Conservation (phyloP, 1,140 invertebrate species). For the Leptinotarsa lineolata region DNA sequence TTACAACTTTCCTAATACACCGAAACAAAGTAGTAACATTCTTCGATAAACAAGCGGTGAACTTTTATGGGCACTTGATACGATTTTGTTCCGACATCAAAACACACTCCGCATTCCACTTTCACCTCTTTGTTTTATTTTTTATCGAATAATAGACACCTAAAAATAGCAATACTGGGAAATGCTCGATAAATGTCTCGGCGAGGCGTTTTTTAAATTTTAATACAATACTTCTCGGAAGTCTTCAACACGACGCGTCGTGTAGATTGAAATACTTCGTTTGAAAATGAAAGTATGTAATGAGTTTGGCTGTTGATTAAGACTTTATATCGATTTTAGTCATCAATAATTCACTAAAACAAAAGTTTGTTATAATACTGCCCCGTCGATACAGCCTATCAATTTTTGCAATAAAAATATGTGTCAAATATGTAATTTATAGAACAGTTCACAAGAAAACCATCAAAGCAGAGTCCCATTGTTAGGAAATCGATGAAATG, state of each 20-base stretch:
- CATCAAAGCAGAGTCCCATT: too few relatives aligned
- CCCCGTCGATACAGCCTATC: too few relatives aligned
- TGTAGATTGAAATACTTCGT: neutral
- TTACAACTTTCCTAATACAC: neutral
- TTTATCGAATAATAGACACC: neutral
- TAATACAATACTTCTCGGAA: neutral
- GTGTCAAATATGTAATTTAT: too few relatives aligned
- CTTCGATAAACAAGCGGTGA: neutral
- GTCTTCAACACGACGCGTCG: neutral
- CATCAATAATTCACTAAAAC: too few relatives aligned
- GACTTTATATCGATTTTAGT: too few relatives aligned
- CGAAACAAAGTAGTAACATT: neutral
- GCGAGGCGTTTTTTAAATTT: neutral
- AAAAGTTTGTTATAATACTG: too few relatives aligned
- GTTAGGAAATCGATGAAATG: too few relatives aligned
- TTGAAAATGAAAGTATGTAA: too few relatives aligned
- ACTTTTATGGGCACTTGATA: neutral
- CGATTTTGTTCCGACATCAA: neutral
- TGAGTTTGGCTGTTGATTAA: too few relatives aligned
- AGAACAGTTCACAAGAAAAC: too few relatives aligned
- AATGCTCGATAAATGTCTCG: neutral
- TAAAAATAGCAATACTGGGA: slow-evolving; percentile 3
- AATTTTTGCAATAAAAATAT: too few relatives aligned
- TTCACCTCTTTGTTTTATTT: neutral
- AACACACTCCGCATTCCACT: neutral